A percentile compares a stretch with the other conserved stretches of the same genome.
Conservation (phyloP, 2,113 vertebrate species). For the Spheniscus mendiculus region DNA sequence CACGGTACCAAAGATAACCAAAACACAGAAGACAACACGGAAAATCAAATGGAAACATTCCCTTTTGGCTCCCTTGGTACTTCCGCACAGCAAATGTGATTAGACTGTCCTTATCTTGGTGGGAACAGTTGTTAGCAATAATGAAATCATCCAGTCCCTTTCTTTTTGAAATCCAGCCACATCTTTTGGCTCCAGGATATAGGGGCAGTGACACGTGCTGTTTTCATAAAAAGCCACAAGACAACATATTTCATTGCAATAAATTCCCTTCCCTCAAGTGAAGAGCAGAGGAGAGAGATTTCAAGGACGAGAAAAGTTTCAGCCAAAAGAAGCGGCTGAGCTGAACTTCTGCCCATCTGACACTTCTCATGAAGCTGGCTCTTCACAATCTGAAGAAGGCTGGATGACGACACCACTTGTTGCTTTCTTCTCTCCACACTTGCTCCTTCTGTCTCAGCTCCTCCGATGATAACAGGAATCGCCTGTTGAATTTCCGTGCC, state of each 20-base stretch:
- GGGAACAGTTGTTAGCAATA: slow-evolving; percentile 60
- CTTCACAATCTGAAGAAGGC: not conserved
- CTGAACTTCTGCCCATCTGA: not conserved
- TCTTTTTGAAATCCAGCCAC: slow-evolving; percentile 60
- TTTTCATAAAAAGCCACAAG: slow-evolving; percentile 56
- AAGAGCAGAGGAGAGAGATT: not conserved
- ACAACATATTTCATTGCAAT: slow-evolving; percentile 27
- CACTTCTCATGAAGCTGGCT: not conserved
- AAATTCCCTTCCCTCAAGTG: slow-evolving; percentile 31
- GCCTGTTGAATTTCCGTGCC: fast-evolving
- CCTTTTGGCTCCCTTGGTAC: slow-evolving; percentile 20
- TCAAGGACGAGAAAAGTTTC: slow-evolving; percentile 1
- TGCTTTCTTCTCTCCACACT: not conserved
- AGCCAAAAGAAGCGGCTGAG: not conserved
- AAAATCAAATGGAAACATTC: not conserved
- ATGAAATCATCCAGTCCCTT: slow-evolving; percentile 59
- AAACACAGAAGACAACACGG: not conserved
- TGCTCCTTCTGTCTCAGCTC: not conserved
- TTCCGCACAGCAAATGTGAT: slow-evolving; percentile 4
- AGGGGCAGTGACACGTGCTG: slow-evolving; percentile 47
- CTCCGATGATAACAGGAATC: fast-evolving
- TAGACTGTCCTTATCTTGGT: slow-evolving; percentile 58
- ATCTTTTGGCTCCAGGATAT: slow-evolving; percentile 54
- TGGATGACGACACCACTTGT: not conserved
- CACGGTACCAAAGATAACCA: not conserved